Base-by-base conservation (phyloP, 1,140 invertebrate species). In the Pygmarrhopalites habei region DNA sequence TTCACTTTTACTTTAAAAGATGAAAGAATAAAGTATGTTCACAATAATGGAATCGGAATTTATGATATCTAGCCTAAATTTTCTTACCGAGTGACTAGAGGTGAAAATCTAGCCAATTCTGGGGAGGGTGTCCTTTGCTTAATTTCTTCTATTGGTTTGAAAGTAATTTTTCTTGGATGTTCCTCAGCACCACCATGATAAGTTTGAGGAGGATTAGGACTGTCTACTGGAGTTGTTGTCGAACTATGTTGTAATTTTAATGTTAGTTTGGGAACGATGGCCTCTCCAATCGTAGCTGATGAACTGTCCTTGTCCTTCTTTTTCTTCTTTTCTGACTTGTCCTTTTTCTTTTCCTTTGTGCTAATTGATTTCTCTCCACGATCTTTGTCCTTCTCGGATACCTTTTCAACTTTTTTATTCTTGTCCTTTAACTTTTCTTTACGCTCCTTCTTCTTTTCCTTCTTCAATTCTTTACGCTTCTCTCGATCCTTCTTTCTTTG, bases 81-180 rank as follows among this genome's bases (percentile, higher is more conserved):
- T n/a, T n/a, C n/a, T n/a, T n/a, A 69, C 67, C 67, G 66, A 17
- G 87, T 89, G 35, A 90, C 83, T 35, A 90, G 75, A 56, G 88
- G 86, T 3, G 87, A 86, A 70, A 90, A 88, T 72, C 86, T 82
- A 2, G 87, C 88, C 51, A 91, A 76, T 72, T 89, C 87, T 53
- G 89, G 87, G 32, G 87, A 87, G 30, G 83, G 81, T 72, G 86
- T 85, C 58, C 85, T 74, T 28, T 53, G 35, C 15, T 43, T 58
- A 35, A 64, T 39, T 55, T 65, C 69, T 43, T 66, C 69, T 21
- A 62, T 61, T 32, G 65, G 58, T 25, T 70, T 70, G 39, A 67
- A 59, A 12, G 68, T 67, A 17, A 67, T 62, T 51, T 70, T 67
- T 30, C 58, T 68, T 21, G 44, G 47, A 15, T n/a, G 14, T n/a